Percentiles rank a stretch among this genome's conserved stretches.
These are phyloP conservation scores for Poicephalus meyeri DNA, from an alignment of 2,113 vertebrate species.

Conservation along the genomic window DNA sequence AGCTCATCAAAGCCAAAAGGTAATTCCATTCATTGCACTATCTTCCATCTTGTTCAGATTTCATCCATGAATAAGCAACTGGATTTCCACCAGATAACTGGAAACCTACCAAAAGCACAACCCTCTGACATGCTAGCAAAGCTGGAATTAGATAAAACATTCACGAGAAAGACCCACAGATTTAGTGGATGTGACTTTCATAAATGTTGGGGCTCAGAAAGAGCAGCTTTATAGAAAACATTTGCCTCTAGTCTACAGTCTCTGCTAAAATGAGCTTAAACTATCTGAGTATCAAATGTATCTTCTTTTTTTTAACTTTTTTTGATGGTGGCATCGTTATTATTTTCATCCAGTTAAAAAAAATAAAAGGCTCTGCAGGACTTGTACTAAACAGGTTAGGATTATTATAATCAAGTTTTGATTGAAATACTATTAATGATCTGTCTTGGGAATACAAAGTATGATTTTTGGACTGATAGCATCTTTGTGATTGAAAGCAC, in stretches of 20 bases:
- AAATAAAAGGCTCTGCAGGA: neutral
- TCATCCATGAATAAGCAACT: constrained; percentile 12
- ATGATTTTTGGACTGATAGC: neutral
- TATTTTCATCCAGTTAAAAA: neutral
- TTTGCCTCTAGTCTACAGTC: constrained; percentile 10
- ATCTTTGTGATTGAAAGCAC: constrained; percentile 7
- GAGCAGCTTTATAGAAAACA: constrained; percentile 52
- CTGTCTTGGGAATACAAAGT: constrained; percentile 7
- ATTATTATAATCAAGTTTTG: constrained; percentile 31
- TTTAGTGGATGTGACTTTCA: constrained; percentile 44
- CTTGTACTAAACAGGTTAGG: neutral
- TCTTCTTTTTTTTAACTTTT: neutral
- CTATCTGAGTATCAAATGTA: neutral
- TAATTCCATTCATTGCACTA: constrained; percentile 18
- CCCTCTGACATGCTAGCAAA: neutral
- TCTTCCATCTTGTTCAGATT: constrained; percentile 38
- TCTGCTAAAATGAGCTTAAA: neutral
- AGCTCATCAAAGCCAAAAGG: constrained; percentile 32
- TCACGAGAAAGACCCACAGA: constrained; percentile 23
- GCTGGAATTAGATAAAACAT: constrained; percentile 57
- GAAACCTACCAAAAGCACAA: constrained; percentile 27
- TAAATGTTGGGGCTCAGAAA: neutral
- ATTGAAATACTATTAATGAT: constrained; percentile 48
- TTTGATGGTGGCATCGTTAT: neutral
- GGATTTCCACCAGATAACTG: neutral